Base-by-base conservation (phyloP, 2,797 vertebrate species). In the Lithobates pipiens region DNA sequence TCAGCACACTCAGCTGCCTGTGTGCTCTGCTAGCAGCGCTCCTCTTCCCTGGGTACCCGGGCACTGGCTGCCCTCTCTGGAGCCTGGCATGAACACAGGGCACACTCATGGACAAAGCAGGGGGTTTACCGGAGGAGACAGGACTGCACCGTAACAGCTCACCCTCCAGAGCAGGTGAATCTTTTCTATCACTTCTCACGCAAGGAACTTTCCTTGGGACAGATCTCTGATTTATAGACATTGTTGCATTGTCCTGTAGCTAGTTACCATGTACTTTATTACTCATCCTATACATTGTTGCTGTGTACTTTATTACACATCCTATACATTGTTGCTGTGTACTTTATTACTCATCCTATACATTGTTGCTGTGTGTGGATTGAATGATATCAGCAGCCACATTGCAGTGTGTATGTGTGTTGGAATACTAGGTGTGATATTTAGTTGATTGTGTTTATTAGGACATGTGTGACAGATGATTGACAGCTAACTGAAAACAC, bases 31-130 rank as follows among this genome's bases (percentile, higher is more conserved):
- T 39, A 50, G 29, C 42, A 50, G 34, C 44, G 42, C 61, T 50
- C 50, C 13, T 13, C 50, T 57, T 50, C 61, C 18, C 71, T 6
- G 70, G 50, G 70, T 54, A 23, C 73, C 10, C 63, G 3, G 61
- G 67, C 77, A 70, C 61, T 76, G 73, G 16, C 27, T 76, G 32
- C 84, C 54, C 5, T 3, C 50, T 46, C 54, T 46, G 71, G 79
- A 76, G 46, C 1, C 7, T 23, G 36, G 23, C 83, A 34, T 78
- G 68, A 84, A 84, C 57, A 77, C 32, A 78, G 75, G 61, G 34
- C 39, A 8, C 16, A 65, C 13, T 7, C 16, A 25, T 10, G 16
- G 77, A 54, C 42, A 80, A 42, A 18, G 36, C 2, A 39, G 23
- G 11, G 18, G 27, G 72, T 29, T 21, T 21, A 25, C 10, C 23